Evolutionary conservation across 1,140 invertebrate genomes (phyloP), one percentile per base, ranked within the genome.

Genomic region (Apis florea): DNA sequence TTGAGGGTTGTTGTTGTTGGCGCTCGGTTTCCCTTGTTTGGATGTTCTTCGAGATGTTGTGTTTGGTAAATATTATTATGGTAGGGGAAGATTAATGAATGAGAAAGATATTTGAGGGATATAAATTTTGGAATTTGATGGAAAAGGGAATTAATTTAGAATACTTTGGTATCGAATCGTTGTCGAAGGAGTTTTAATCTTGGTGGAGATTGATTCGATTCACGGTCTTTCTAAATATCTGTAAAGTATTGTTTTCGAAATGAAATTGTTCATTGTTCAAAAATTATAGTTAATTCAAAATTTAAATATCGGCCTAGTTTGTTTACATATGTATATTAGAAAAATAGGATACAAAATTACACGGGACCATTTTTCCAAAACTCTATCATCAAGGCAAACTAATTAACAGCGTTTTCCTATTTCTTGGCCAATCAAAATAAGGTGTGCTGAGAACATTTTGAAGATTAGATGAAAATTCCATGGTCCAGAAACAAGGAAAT

Each of bases 381-480:
- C 0, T 40, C 31, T 3, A 40, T 40, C 31, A 3, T 6, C 5
- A 2, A 24, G 53, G 53, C 13, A 17, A 17, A 68, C 2, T 51
- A 68, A 49, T 68, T 68, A 49, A 68, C 24, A 51, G 21, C 10
- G 9, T 49, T 54, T 11, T 26, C 51, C 12, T 51, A 21, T 6
- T 31, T 21, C 12, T 31, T 15, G 51, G 21, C 17, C 17, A 12
- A 72, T 72, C 31, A 8, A 13, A 10, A 72, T 13, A 72, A 31
- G 31, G 31, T 2, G 2, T 19, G 54, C 54, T 40, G 31, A 40
- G 31, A 5, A 5, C 31, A 40, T 40, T 5, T 40, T 0, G 56
- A 47, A 9, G 40, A 10, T 73, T 59, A 19, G 31, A 49, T 2
- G 21, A 24, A 66, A 76, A 77, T 79, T 79, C 21, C 40, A 11